phyloP scores from a whole-genome alignment of 2,797 vertebrate genomes.

The Muscicapa comitata region DNA sequence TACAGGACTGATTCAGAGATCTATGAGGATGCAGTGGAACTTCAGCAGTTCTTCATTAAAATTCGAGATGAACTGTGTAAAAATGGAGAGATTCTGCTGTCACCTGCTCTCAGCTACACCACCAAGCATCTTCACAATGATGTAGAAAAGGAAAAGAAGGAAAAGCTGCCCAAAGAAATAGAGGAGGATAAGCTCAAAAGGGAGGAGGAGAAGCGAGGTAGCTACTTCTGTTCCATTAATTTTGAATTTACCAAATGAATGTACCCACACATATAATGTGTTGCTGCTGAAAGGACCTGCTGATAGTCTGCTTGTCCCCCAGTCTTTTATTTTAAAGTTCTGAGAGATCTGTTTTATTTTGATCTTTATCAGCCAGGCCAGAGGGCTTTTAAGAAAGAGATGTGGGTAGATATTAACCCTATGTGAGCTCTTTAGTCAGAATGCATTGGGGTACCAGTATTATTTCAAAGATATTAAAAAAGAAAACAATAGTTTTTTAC shows the following conservation, averaged over 20 bases:
- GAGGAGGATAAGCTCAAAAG: constrained; percentile 97
- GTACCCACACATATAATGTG: fast-evolving
- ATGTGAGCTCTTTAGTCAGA: background rate
- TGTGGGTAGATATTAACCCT: background rate
- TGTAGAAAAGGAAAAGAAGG: constrained; percentile 97
- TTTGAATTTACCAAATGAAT: background rate
- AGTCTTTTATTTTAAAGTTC: background rate
- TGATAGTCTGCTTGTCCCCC: background rate
- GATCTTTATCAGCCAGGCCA: background rate
- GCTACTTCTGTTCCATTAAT: constrained; percentile 20
- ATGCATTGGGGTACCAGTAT: background rate
- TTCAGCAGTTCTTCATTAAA: constrained; percentile 97
- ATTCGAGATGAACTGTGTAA: constrained; percentile 98
- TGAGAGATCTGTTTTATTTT: background rate
- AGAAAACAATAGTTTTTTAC: background rate
- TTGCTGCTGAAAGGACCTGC: background rate
- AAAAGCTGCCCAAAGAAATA: constrained; percentile 94
- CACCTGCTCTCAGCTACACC: constrained; percentile 94
- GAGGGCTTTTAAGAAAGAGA: background rate
- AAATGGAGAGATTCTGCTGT: constrained; percentile 96
- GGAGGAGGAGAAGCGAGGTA: constrained; percentile 96
- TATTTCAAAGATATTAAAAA: background rate
- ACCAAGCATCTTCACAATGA: constrained; percentile 95
- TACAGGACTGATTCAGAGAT: constrained; percentile 94
- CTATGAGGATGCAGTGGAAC: constrained; percentile 96